These are phyloP conservation scores for Diabrotica balteata DNA, from an alignment of 2,888 invertebrate species.

Conservation along the genomic window DNA sequence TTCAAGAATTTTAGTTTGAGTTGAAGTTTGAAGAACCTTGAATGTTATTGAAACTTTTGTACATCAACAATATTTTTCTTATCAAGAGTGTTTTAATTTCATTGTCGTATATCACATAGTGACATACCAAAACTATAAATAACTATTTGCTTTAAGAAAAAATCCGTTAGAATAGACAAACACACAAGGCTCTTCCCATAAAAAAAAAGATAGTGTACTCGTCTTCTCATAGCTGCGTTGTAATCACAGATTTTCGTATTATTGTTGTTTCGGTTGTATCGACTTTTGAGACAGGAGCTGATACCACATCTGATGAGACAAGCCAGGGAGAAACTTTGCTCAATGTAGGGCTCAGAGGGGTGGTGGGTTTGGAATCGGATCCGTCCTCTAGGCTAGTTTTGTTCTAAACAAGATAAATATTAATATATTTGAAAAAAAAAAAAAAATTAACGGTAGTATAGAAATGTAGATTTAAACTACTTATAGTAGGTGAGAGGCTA, in stretches of 20 bases:
- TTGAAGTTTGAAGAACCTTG: too few relatives aligned
- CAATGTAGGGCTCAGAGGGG: slow-evolving; percentile 65
- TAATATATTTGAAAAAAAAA: slow-evolving; percentile 1
- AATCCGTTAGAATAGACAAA: too few relatives aligned
- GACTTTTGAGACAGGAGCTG: slow-evolving; percentile 67
- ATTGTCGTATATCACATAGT: too few relatives aligned
- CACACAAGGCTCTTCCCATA: too few relatives aligned
- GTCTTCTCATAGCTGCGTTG: slow-evolving; percentile 74
- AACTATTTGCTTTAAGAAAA: too few relatives aligned
- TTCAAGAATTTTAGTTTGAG: too few relatives aligned
- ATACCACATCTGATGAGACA: slow-evolving; percentile 76
- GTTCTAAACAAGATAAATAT: slow-evolving; percentile 54
- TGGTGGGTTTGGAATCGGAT: slow-evolving; percentile 54
- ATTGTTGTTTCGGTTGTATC: slow-evolving; percentile 70
- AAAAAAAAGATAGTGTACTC: not conserved
- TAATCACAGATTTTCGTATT: slow-evolving; percentile 86
- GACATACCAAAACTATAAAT: too few relatives aligned
- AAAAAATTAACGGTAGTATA: not conserved
- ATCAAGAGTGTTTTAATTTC: too few relatives aligned
- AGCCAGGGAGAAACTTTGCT: slow-evolving; percentile 83
- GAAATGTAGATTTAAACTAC: not conserved
- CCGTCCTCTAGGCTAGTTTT: slow-evolving; percentile 57
- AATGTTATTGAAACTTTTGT: too few relatives aligned
- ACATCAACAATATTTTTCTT: too few relatives aligned
- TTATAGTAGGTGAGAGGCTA: too few relatives aligned